Evolutionary conservation across 1,140 invertebrate species (phyloP).

Genomic region (Paracyclopina nana): DNA sequence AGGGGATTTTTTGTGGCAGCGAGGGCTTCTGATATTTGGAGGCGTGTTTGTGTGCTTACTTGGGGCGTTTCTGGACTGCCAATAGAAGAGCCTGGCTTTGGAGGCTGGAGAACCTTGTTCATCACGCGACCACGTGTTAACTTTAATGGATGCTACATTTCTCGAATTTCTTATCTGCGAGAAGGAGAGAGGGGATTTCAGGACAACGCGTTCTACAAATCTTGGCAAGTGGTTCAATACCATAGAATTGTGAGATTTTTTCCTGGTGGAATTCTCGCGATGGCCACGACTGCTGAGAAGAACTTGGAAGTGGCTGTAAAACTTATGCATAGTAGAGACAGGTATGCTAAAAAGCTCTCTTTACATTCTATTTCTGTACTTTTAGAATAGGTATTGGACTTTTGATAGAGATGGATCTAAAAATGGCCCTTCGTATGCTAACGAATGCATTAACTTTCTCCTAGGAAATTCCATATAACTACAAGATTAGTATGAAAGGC

Average conservation of each 20-base stretch:
- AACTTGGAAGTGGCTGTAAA: too few species aligned
- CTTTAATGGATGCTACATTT: constrained; percentile 31
- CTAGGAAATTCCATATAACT: too few species aligned
- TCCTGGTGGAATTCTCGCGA: constrained; percentile 24
- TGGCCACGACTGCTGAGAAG: constrained; percentile 1
- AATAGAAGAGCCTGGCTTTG: not conserved
- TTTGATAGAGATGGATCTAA: too few species aligned
- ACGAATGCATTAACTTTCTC: too few species aligned
- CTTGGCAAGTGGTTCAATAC: constrained; percentile 30
- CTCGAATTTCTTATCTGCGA: constrained; percentile 27
- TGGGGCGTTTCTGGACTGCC: constrained; percentile 23
- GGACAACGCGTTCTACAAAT: constrained; percentile 27
- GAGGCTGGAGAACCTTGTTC: constrained; percentile 29
- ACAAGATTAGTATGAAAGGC: too few species aligned
- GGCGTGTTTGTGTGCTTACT: constrained; percentile 25
- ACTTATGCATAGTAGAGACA: too few species aligned
- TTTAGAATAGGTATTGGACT: too few species aligned
- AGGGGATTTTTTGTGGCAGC: constrained; percentile 30
- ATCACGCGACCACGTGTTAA: constrained; percentile 27
- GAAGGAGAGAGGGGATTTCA: constrained; percentile 28
- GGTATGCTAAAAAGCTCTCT: too few species aligned
- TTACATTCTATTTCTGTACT: too few species aligned
- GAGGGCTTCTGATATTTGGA: constrained; percentile 29
- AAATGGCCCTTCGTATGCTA: too few species aligned
- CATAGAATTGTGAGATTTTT: constrained; percentile 32